Conservation (phyloP, 2,888 invertebrate species). For the Apamea epomidion region DNA sequence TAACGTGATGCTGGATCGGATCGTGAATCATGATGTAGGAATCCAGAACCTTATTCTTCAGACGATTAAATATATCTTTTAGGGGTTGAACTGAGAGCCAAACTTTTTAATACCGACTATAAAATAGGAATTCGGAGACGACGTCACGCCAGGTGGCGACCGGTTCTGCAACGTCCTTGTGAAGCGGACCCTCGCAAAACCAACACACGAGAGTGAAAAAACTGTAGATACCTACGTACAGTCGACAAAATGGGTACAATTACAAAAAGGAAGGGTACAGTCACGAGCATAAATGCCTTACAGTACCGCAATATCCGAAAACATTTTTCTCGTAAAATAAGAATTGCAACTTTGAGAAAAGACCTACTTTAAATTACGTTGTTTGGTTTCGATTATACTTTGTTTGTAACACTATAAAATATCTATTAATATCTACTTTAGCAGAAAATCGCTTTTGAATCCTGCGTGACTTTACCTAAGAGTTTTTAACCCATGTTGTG, state of each 20-base stretch:
- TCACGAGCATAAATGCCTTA: not conserved
- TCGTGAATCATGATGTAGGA: not conserved
- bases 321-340: not conserved
- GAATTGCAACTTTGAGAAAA: not conserved
- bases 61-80: not conserved
- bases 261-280: not conserved
- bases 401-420: not conserved
- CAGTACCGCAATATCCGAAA: not conserved
- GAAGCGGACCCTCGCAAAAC: conserved; percentile 50
- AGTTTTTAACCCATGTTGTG: not conserved
- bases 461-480: no score
- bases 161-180: conserved; percentile 60
- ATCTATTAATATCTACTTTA: not conserved
- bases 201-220: conserved; percentile 29
- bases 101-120: conserved; percentile 4
- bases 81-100: not conserved
- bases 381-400: not conserved
- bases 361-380: not conserved
- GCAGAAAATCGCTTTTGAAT: not conserved
- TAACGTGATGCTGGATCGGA: not conserved
- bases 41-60: not conserved
- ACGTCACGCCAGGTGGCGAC: conserved; percentile 60
- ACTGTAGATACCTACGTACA: not conserved
- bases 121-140: conserved; percentile 47
- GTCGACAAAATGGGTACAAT: not conserved